Percentiles rank a stretch among this genome's conserved stretches.
Conservation (phyloP, 1,140 invertebrate species). For the Drosophila neocordata region DNA sequence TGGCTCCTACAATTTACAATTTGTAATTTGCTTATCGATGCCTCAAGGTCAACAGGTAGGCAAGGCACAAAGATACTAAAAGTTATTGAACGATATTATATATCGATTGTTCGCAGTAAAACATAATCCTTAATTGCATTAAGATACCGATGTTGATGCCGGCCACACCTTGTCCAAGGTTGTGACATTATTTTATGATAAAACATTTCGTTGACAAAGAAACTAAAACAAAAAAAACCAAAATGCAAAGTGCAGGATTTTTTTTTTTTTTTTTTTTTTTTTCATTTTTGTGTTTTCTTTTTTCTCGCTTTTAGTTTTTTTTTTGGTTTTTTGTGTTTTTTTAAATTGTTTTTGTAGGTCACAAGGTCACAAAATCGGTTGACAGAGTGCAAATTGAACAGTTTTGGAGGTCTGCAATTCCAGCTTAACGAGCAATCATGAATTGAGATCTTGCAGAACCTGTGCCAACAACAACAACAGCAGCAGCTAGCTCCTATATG, state of each 20-base stretch:
- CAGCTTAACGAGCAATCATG: conserved; percentile 11
- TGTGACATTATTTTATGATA: conserved; percentile 18
- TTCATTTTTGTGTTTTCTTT: background rate
- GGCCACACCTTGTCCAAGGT: conserved; percentile 31
- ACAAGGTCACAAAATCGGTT: conserved; percentile 54
- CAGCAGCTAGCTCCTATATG: conserved; percentile 15
- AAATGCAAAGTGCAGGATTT: conserved; percentile 41
- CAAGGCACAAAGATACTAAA: background rate
- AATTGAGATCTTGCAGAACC: conserved; percentile 25
- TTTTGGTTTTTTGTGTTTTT: background rate
- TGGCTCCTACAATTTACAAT: conserved; percentile 9
- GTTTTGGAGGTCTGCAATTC: conserved; percentile 1
- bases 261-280: too few relatives aligned
- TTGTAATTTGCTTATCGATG: conserved; percentile 49
- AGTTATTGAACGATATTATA: background rate
- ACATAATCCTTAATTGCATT: conserved; percentile 54
- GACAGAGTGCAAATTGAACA: conserved; percentile 21
- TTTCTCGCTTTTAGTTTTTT: background rate
- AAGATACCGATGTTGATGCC: background rate
- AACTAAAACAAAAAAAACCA: conserved; percentile 13
- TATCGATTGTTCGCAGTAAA: conserved; percentile 4
- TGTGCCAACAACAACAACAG: conserved; percentile 4
- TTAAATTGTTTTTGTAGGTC: conserved; percentile 55
- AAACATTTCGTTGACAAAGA: conserved; percentile 4
- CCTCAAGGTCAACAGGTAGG: conserved; percentile 29